These are phyloP conservation scores for Gibbula magus DNA, from an alignment of 2,888 invertebrate genomes.

Conservation along the genomic window DNA sequence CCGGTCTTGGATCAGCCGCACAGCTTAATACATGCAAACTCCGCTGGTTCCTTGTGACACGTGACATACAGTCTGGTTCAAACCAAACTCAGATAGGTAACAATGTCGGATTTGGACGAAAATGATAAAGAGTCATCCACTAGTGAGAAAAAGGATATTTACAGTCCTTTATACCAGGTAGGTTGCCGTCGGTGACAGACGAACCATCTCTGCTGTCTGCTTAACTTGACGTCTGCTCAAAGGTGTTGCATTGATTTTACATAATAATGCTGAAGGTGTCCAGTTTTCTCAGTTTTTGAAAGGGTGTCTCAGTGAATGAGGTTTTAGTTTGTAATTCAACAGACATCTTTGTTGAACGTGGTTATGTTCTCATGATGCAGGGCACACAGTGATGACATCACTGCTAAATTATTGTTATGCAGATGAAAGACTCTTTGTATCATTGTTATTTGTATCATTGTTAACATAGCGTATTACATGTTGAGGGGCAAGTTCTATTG, in stretches of 20 bases:
- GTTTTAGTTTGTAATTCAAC: background rate
- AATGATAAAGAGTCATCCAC: background rate
- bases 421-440: background rate
- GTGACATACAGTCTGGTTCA: background rate
- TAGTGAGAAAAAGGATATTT: background rate
- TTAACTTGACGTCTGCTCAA: no score
- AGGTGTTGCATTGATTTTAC: background rate
- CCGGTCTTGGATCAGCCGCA: background rate
- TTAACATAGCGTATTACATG: no score
- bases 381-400: background rate
- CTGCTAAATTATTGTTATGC: background rate
- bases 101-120: background rate
- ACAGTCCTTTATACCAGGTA: background rate
- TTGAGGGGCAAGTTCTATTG: no score
- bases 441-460: no score
- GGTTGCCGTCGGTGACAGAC: background rate
- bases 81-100: background rate
- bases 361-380: background rate
- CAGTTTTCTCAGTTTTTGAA: no score
- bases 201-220: no score
- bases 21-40: background rate
- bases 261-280: background rate
- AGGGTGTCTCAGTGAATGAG: no score
- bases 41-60: background rate
- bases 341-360: background rate